Base-by-base conservation (phyloP, 1,140 invertebrate species). In the Drosophila mayri region DNA sequence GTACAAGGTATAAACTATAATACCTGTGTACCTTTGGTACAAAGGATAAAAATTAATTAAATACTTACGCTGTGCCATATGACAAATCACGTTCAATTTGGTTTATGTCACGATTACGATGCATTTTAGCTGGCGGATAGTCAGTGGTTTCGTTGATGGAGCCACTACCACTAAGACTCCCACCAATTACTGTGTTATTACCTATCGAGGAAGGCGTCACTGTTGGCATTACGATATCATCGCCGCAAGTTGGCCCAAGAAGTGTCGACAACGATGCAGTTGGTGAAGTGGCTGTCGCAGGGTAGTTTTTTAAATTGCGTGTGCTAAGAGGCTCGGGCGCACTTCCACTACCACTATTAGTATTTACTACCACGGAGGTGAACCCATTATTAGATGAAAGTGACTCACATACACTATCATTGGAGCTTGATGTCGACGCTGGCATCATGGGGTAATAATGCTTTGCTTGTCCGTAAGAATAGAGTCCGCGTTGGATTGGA, bases 401-500 rank as follows among this genome's bases (percentile, higher is more conserved):
- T 4, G 91, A 92, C 71, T 92, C 91, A 74, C 95, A 95, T 7
- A 96, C 95, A 18, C 96, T 96, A 92, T 96, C 96, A 90, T 95
- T 96, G 20, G 95, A 96, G 93, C 96, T 96, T 80, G 95, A 96
- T 0, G 95, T 95, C 9, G 93, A 92, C 58, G 92, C 79, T 64
- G 83, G 67, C 64, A 90, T 74, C 52, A 85, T 62, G 5, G 83
- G 77, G 0, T 87, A 83, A 70, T 92, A 92, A 18, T 92, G 91
- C 38, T 92, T 92, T 4, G 72, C 59, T 58, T 85, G 79, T 8
- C 84, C 81, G 52, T 91, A 92, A 25, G 71, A 75, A 68, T 87
- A 77, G 35, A 81, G 82, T 35, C 86, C 79, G 41, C 76, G 87
- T 57, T 92, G 90, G 30, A 90, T 81, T n/a, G 88, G 91, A 32